Evolutionary conservation across 2,797 vertebrate species (phyloP).

Genomic region (Pogonophryne albipinna): DNA sequence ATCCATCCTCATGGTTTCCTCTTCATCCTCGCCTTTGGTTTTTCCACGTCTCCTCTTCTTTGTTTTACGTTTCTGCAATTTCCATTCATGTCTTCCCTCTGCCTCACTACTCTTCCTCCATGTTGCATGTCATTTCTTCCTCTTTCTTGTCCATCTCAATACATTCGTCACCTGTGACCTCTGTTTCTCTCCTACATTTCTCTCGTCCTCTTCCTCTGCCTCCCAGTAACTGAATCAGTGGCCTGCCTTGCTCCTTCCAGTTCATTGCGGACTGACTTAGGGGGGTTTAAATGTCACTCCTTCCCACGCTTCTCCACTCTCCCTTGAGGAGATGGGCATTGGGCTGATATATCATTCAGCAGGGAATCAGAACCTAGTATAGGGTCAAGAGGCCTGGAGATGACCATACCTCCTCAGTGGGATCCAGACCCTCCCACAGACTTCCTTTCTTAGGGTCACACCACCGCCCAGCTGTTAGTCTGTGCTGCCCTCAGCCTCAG

Average conservation of each 20-base stretch:
- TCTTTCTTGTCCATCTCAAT: not conserved
- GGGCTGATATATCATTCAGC: constrained; percentile 26
- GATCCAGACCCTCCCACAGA: constrained; percentile 29
- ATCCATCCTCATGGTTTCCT: constrained; percentile 51
- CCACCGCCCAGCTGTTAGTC: constrained; percentile 47
- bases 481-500: constrained; percentile 32
- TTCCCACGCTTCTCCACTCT: constrained; percentile 24
- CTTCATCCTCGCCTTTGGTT: constrained; percentile 39
- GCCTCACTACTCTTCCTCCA: constrained; percentile 10
- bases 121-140: constrained; percentile 10
- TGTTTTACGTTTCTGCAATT: constrained; percentile 47
- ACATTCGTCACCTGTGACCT: constrained; percentile 22
- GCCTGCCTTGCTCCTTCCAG: constrained; percentile 26
- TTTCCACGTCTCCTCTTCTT: constrained; percentile 41
- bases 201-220: constrained; percentile 6
- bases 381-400: constrained; percentile 37
- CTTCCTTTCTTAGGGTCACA: constrained; percentile 51
- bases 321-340: constrained; percentile 29
- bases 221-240: constrained; percentile 24
- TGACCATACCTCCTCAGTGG: constrained; percentile 32
- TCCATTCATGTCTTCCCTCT: constrained; percentile 27
- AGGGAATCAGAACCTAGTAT: constrained; percentile 21
- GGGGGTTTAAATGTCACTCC: constrained; percentile 50
- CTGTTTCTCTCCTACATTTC: constrained; percentile 17
- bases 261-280: constrained; percentile 32